These are phyloP conservation scores for Zoanthus sansibaricus DNA, from an alignment of 92 coral and sea anemone species.

Conservation along the genomic window DNA sequence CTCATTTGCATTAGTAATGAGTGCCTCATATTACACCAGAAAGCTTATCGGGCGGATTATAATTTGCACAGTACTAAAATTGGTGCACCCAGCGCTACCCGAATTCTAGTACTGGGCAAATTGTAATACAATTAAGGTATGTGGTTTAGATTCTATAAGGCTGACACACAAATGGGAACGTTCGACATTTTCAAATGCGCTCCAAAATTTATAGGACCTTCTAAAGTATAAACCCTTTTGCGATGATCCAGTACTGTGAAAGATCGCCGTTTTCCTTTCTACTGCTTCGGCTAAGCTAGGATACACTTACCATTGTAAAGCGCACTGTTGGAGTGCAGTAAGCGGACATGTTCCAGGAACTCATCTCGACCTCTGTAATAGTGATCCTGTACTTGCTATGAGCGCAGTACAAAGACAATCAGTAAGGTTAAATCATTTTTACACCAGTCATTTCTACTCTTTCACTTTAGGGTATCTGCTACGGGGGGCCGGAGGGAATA, in stretches of 20 bases:
- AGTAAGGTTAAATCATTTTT: background rate
- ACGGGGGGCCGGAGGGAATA: no score
- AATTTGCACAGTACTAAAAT: background rate
- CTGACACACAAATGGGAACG: no score
- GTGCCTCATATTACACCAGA: background rate
- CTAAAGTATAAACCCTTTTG: no score
- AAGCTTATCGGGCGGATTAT: background rate
- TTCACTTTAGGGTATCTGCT: no score
- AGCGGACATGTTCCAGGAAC: conserved; percentile 85
- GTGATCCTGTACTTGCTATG: conserved; percentile 94
- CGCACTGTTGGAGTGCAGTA: conserved; percentile 84
- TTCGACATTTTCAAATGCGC: no score
- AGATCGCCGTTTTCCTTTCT: no score
- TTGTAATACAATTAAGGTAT: background rate
- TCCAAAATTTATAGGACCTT: no score
- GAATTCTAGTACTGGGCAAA: background rate
- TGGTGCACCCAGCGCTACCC: background rate
- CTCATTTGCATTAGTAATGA: background rate
- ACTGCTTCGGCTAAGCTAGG: no score
- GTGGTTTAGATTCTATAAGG: no score
- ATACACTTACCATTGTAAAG: conserved; percentile 85
- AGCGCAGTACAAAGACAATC: background rate
- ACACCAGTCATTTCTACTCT: no score
- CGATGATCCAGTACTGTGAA: no score
- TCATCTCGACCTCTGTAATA: conserved; percentile 89